These are phyloP conservation scores for Proisotoma minuta DNA, from an alignment of 2,888 invertebrate genomes.

Conservation along the genomic window DNA sequence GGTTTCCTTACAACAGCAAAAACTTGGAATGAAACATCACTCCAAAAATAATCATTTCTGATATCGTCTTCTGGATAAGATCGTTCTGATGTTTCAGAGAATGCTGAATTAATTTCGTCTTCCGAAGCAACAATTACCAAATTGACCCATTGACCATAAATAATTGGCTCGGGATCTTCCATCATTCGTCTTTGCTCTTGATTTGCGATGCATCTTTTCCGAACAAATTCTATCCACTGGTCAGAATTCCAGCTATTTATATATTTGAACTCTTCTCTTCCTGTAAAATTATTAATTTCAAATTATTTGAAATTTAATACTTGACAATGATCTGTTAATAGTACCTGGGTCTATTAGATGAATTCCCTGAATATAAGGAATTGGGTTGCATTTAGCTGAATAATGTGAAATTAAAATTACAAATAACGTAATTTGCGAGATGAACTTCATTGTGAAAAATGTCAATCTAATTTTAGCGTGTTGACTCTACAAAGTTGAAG, in stretches of 20 bases:
- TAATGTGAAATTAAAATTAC: neutral
- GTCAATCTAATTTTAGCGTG: too few species aligned
- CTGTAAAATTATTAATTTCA: neutral
- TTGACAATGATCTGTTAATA: neutral
- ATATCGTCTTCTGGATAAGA: constrained; percentile 23
- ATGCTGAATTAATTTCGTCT: constrained; percentile 25
- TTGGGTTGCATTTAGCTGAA: neutral
- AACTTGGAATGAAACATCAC: constrained; percentile 29
- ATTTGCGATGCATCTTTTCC: constrained; percentile 20
- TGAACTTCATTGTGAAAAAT: neutral
- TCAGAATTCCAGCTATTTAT: constrained; percentile 36
- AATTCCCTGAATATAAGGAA: constrained; percentile 24
- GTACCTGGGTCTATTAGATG: constrained; percentile 37
- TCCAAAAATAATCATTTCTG: constrained; percentile 32
- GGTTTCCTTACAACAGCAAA: constrained; percentile 30
- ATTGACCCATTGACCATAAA: constrained; percentile 28
- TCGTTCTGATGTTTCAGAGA: constrained; percentile 19
- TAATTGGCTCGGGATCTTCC: neutral
- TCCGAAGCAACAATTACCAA: constrained; percentile 18
- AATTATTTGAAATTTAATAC: neutral
- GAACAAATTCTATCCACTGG: constrained; percentile 33
- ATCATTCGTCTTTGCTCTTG: neutral
- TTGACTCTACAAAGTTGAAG: too few species aligned
- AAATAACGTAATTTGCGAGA: neutral
- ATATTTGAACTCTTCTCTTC: constrained; percentile 12